Conservation (phyloP, 2,113 vertebrate genomes). For the Microcebus ravelobensis region DNA sequence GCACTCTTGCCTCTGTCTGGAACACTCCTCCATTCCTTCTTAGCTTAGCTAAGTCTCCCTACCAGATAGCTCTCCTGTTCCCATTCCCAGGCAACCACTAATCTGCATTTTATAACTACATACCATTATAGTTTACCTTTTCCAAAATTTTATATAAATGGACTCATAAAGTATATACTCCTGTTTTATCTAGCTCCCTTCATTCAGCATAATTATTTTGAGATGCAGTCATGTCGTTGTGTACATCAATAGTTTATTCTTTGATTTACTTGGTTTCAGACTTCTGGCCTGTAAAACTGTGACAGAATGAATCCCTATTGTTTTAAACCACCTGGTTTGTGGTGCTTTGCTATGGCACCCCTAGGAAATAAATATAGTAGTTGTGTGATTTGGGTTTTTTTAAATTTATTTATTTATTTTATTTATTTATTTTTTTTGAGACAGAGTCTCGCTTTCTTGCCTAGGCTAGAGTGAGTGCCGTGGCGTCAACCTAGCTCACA, state of each 20-base stretch:
- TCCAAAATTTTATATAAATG: conserved; percentile 6
- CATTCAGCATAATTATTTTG: not conserved
- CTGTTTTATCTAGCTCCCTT: not conserved
- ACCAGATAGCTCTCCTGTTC: not conserved
- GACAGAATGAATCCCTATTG: not conserved
- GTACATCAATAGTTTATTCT: not conserved
- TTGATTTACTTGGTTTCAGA: not conserved
- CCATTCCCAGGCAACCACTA: not conserved
- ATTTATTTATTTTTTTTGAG: too few species aligned
- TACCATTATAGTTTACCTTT: not conserved
- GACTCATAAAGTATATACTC: not conserved
- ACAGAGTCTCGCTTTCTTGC: too few species aligned
- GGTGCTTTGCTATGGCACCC: not conserved
- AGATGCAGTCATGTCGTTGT: not conserved
- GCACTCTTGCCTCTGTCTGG: not conserved
- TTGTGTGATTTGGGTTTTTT: not conserved
- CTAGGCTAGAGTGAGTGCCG: too few species aligned
- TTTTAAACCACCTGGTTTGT: not conserved
- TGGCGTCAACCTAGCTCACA: too few species aligned
- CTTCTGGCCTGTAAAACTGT: not conserved
- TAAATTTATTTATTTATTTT: not conserved
- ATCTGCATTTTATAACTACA: not conserved
- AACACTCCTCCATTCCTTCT: not conserved
- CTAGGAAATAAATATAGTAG: not conserved
- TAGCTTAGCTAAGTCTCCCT: not conserved